Percentiles rank a stretch among this genome's conserved stretches.
phyloP scores from a whole-genome alignment of 2,888 invertebrate genomes.

The Bellardia pandia region DNA sequence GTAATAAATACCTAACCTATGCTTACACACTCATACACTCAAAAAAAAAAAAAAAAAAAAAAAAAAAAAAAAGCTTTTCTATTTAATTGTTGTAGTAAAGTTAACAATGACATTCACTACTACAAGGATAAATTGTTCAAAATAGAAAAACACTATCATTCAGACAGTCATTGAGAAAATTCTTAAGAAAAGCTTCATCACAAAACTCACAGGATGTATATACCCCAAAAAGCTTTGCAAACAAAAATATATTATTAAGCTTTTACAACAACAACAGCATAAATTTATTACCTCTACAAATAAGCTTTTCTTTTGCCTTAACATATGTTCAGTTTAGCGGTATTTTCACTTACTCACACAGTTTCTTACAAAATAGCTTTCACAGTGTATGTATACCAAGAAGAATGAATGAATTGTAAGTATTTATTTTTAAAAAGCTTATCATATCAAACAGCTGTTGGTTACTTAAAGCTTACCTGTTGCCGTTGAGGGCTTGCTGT shows the following conservation, averaged over 20 bases:
- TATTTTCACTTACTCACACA: constrained; percentile 35
- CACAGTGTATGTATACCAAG: constrained; percentile 30
- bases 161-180: constrained; percentile 58
- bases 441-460: constrained; percentile 54
- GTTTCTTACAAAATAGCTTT: background rate
- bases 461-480: constrained; percentile 68
- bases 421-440: constrained; percentile 32
- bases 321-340: constrained; percentile 76
- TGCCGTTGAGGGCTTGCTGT: constrained; percentile 30
- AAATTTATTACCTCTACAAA: too few relatives aligned
- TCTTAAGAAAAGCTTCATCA: constrained; percentile 56
- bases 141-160: background rate
- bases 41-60: too few relatives aligned
- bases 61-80: constrained; percentile 59
- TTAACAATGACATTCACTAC: constrained; percentile 71
- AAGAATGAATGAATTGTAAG: constrained; percentile 41
- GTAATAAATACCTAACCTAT: constrained; percentile 50
- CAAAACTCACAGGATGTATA: constrained; percentile 28
- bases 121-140: constrained; percentile 55
- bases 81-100: constrained; percentile 54
- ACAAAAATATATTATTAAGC: background rate
- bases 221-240: constrained; percentile 23
- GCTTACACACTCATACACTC: constrained; percentile 14
- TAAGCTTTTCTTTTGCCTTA: constrained; percentile 40
- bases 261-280: constrained; percentile 73